phyloP scores from a whole-genome alignment of 1,140 invertebrate species.

The Drosophila rufa region DNA sequence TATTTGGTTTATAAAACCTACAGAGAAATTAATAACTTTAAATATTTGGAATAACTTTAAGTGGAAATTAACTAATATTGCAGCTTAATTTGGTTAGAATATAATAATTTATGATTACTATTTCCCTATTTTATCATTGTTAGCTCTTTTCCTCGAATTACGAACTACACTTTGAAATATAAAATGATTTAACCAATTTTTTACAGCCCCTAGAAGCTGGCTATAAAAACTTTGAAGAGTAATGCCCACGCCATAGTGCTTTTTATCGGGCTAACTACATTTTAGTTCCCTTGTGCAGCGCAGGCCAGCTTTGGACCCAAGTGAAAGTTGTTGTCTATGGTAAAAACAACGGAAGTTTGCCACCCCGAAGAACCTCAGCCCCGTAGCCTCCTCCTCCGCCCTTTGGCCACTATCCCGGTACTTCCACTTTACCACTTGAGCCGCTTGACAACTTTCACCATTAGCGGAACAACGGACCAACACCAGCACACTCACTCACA shows the following conservation, averaged over 20 bases:
- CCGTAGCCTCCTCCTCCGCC: neutral
- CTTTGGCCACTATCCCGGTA: constrained; percentile 13
- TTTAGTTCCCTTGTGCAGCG: constrained; percentile 49
- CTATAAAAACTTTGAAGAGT: constrained; percentile 34
- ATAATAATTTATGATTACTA: no score
- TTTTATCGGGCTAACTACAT: constrained; percentile 43
- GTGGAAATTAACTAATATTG: no score
- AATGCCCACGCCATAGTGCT: neutral
- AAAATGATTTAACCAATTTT: constrained; percentile 4
- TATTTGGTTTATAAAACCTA: no score
- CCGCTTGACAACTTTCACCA: constrained; percentile 80
- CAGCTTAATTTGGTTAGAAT: neutral
- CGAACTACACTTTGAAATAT: neutral
- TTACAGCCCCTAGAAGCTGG: constrained; percentile 1
- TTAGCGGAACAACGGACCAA: constrained; percentile 74
- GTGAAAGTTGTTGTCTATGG: constrained; percentile 73
- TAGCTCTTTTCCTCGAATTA: no score
- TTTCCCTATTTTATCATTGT: neutral
- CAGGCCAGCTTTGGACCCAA: constrained; percentile 23
- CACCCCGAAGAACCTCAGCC: constrained; percentile 16
- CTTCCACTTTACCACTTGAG: constrained; percentile 51
- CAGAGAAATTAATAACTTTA: no score
- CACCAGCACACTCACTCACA: constrained; percentile 49
- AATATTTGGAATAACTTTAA: no score
- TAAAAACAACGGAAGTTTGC: constrained; percentile 66